These are phyloP conservation scores for Tenebrio molitor DNA, from an alignment of 1,140 invertebrate species.

Conservation along the genomic window DNA sequence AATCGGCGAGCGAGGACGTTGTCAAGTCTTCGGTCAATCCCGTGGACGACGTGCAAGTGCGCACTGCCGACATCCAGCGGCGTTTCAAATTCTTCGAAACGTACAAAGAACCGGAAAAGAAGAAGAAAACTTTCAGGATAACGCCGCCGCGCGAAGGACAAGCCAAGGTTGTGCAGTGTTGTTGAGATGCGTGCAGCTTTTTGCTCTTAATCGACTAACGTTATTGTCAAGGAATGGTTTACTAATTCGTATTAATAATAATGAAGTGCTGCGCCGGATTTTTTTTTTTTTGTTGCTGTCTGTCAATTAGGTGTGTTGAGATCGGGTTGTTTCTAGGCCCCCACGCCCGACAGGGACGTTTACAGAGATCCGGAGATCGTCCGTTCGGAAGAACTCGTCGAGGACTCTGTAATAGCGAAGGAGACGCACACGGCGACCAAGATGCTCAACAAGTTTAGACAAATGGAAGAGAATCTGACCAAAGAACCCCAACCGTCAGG, in stretches of 20 bases:
- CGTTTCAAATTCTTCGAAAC: conserved; percentile 94
- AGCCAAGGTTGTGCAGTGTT: conserved; percentile 61
- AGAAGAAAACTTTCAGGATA: conserved; percentile 84
- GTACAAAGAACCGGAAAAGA: conserved; percentile 80
- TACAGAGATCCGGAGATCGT: conserved; percentile 84
- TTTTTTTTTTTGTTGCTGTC: conserved; percentile 16
- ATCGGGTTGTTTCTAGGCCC: conserved; percentile 63
- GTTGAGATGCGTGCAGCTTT: background rate
- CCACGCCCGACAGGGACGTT: conserved; percentile 81
- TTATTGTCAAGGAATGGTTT: background rate
- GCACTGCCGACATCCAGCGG: conserved; percentile 85
- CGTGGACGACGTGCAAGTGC: conserved; percentile 81
- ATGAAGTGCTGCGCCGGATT: background rate
- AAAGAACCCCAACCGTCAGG: conserved; percentile 73
- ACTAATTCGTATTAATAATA: background rate
- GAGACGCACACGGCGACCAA: conserved; percentile 83
- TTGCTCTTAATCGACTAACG: background rate
- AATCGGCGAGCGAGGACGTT: conserved; percentile 77
- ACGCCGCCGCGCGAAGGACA: conserved; percentile 83
- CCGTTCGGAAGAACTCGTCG: conserved; percentile 74
- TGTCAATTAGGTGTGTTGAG: too few relatives aligned
- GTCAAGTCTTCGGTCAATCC: conserved; percentile 74
- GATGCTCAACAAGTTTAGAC: conserved; percentile 89
- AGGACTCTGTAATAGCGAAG: conserved; percentile 72
- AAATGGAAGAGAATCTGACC: conserved; percentile 82